Percentiles rank a stretch among this genome's conserved stretches.
phyloP scores from a whole-genome alignment of 2,113 vertebrate genomes.

The Crotalus helleri region DNA sequence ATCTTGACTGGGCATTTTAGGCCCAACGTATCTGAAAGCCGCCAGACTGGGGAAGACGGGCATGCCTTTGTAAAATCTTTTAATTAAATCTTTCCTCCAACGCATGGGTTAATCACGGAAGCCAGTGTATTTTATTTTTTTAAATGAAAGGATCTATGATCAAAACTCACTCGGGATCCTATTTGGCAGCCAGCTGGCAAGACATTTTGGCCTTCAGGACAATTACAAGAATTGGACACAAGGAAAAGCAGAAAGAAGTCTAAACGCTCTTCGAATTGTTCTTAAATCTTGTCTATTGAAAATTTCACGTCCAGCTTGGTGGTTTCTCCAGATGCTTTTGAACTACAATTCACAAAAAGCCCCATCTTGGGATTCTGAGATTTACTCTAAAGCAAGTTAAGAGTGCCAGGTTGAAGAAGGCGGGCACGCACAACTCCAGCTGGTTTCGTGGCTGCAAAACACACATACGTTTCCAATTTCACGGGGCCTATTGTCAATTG shows the following conservation, averaged over 20 bases:
- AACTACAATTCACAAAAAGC: not conserved
- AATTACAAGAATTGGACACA: too few species aligned
- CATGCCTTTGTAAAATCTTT: not conserved
- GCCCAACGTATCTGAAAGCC: not conserved
- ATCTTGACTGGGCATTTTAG: not conserved
- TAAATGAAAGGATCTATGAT: not conserved
- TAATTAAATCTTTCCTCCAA: not conserved
- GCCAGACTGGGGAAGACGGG: not conserved
- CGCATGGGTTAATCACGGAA: not conserved
- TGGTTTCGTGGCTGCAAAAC: not conserved
- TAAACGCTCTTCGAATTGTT: too few species aligned
- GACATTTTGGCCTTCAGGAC: too few species aligned
- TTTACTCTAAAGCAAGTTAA: not conserved
- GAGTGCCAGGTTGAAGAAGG: not conserved
- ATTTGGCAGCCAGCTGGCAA: not conserved
- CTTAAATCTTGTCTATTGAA: not conserved
- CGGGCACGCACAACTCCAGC: not conserved
- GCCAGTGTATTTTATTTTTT: not conserved
- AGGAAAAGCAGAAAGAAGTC: not conserved
- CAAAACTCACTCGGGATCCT: not conserved
- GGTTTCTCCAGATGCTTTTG: not conserved
- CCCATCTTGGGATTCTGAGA: not conserved
- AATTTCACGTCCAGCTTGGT: not conserved
- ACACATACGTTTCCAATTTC: not conserved
- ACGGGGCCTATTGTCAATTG: accelerated